These are phyloP conservation scores for Myotis daubentonii DNA, from an alignment of 2,797 vertebrate genomes.

Conservation along the genomic window DNA sequence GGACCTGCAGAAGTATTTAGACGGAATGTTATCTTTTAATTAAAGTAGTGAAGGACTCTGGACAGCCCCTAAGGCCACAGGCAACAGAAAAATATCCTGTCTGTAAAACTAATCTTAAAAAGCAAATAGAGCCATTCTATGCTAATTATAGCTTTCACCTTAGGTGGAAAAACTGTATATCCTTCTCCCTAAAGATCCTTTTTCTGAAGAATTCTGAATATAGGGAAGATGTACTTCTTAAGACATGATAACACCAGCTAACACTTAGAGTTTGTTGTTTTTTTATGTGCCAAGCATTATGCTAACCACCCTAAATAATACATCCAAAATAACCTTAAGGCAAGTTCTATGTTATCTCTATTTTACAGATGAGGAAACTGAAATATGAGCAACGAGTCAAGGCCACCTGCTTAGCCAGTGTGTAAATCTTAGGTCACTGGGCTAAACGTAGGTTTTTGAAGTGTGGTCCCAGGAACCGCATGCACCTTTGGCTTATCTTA, in stretches of 20 bases:
- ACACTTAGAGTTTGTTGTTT: neutral
- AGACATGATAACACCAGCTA: neutral
- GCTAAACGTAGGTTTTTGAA: neutral
- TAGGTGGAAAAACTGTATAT: conserved; percentile 43
- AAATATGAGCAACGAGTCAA: neutral
- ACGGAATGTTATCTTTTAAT: conserved; percentile 75
- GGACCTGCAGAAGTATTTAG: conserved; percentile 77
- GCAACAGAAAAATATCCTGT: conserved; percentile 73
- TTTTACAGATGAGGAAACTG: neutral
- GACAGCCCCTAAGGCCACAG: conserved; percentile 50
- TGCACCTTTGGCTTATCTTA: neutral
- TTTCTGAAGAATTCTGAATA: conserved; percentile 24
- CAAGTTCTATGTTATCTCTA: neutral
- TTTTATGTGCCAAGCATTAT: neutral
- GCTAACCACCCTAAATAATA: neutral
- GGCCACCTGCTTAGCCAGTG: neutral
- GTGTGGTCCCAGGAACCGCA: fast-evolving
- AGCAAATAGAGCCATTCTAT: conserved; percentile 68
- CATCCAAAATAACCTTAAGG: conserved; percentile 5
- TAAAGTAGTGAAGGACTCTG: conserved; percentile 67
- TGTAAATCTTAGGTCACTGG: neutral
- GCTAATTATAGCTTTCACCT: conserved; percentile 69
- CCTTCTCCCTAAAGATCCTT: conserved; percentile 16
- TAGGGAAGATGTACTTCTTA: conserved; percentile 14
- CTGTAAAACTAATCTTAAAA: conserved; percentile 76